Base-by-base conservation (phyloP, 2,797 vertebrate species). In the Allobates femoralis region DNA sequence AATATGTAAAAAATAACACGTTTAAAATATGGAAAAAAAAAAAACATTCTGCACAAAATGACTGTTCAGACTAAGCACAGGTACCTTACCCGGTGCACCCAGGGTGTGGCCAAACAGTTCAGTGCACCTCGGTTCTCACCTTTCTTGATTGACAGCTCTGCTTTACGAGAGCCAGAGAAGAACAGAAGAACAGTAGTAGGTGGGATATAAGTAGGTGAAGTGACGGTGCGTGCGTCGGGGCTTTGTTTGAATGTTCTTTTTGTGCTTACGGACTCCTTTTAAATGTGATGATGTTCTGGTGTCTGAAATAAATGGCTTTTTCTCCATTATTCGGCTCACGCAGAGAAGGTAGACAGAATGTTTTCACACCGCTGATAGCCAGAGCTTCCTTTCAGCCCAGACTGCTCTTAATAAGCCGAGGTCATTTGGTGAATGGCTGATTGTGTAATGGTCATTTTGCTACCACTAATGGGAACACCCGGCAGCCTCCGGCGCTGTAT, bases 371-470 rank as follows among this genome's bases (percentile, higher is more conserved):
- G 30, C 75, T 41, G 66, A 77, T 64, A 23, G 34, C 32, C 23
- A 86, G 80, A 78, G 62, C 46, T 69, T 73, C 50, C 19, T 83
- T 71, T 56, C 32, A 58, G 60, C 50, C 60, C 81, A 77, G 32
- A 78, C 62, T 30, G 60, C 41, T 23, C 79, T 77, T 69, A 71
- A 37, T 77, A 58, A 78, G 71, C 60, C 23, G 16, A 32, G 60
- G 32, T 86, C 73, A 86, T 86, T 86, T 86, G 51, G 79, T 75
- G 62, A 86, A 77, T 83, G 62, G 71, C 71, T 86, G 56, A 74
- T 81, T 86, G 71, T 78, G 46, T 82, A 83, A 83, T 11, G 67
- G 46, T 37, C 79, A 56, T 86, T 86, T 86, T 50, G 41, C 46
- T 46, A 14, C 16, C 46, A 3, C 41, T 82, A 86, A 81, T 82